Evolutionary conservation across 2,113 vertebrate species (phyloP), one percentile per base, ranked within the genome.

Genomic region (Tretioscincus oriximinensis): DNA sequence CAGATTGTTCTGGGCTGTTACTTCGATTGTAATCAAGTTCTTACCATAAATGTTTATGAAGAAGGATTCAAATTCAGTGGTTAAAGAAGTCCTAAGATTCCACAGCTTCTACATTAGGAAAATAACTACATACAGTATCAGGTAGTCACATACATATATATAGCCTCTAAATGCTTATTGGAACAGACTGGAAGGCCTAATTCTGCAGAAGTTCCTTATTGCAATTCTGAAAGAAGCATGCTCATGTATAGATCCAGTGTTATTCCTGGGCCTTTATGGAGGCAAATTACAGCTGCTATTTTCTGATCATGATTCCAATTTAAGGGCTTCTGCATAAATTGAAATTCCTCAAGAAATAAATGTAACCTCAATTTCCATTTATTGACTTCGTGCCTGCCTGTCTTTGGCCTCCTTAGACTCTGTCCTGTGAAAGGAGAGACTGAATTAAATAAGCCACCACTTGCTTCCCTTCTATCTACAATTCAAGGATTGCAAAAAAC

Each of bases 331-430:
- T 80, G n/a, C 28, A 10, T 22, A 81, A 85, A 89, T 81, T 88
- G 74, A 18, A 81, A 85, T 78, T 88, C 80, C 76, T 76, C 45
- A 6, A 75, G 81, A 90, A 82, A 80, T 8, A 80, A 68, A 22
- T 88, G 51, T 86, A 78, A 90, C 85, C 89, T 86, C 87, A 63
- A 77, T 91, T 93, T 83, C 83, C 77, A 80, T 82, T 85, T 78
- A 71, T 84, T 87, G 88, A 82, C 85, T 67, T 81, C 4, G 4
- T 65, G 58, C 22, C 81, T 90, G 84, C 65, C 84, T 85, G 84
- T 66, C 65, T 75, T 91, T 75, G 24, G 26, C 29, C 80, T 90
- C 58, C 82, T 80, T 20, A 70, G 80, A 86, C 86, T 14, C 18
- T 14, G 47, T 78, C 76, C 66, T 87, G 77, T 88, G 84, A 90